Evolutionary conservation across 2,797 vertebrate genomes (phyloP).

Genomic region (Pseudotriccus pelzelni): DNA sequence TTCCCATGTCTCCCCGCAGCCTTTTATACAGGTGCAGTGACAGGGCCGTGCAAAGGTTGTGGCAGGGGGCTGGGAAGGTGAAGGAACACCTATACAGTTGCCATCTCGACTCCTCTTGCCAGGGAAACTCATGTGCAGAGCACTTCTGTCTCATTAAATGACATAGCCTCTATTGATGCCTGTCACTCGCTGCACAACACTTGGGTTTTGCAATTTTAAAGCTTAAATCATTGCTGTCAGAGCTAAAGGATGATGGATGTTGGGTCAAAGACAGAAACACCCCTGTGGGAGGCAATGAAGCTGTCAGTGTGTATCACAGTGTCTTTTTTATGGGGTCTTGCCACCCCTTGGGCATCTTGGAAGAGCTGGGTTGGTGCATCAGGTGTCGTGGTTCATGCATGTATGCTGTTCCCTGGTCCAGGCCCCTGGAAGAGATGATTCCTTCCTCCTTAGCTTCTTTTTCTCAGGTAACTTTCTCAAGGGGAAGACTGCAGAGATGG

Average conservation of each 20-base stretch:
- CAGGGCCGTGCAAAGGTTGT: background rate
- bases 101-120: background rate
- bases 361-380: background rate
- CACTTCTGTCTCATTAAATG: background rate
- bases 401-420: background rate
- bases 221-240: background rate
- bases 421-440: background rate
- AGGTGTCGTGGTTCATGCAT: background rate
- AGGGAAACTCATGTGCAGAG: background rate
- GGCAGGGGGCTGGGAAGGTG: background rate
- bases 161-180: background rate
- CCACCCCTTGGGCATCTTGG: background rate
- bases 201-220: background rate
- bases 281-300: background rate
- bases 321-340: background rate
- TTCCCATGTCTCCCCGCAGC: fast-evolving
- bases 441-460: background rate
- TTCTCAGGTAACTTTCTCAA: background rate
- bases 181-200: background rate
- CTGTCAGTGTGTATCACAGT: background rate
- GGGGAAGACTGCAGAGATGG: background rate
- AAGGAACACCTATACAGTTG: background rate
- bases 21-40: background rate
- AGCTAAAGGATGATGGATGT: background rate
- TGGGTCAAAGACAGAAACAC: background rate